These are phyloP conservation scores for Nomada ferruginata DNA, from an alignment of 2,888 invertebrate genomes.

Conservation along the genomic window DNA sequence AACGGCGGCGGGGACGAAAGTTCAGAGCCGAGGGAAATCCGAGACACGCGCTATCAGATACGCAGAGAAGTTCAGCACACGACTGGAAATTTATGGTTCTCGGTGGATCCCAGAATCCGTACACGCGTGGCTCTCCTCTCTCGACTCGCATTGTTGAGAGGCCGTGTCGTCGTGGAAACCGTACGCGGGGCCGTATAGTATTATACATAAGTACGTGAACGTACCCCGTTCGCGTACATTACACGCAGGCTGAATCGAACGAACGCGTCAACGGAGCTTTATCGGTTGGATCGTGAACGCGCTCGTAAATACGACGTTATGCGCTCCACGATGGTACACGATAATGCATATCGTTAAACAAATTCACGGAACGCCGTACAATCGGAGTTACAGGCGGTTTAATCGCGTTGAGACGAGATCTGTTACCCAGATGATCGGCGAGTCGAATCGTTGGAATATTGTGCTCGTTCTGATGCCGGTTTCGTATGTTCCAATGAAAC, in stretches of 20 bases:
- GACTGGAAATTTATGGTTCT: conserved; percentile 48
- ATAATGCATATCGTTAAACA: conserved; percentile 56
- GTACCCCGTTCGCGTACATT: conserved; percentile 9
- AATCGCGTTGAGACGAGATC: background rate
- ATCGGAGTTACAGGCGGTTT: conserved; percentile 3
- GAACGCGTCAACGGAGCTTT: conserved; percentile 54
- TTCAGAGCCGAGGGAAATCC: conserved; percentile 64
- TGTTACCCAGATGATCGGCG: background rate
- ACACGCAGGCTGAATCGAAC: conserved; percentile 47
- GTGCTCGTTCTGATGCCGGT: too few species aligned
- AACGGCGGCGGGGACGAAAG: conserved; percentile 44
- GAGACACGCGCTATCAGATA: conserved; percentile 62
- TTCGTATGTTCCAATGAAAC: too few species aligned
- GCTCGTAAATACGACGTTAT: conserved; percentile 49
- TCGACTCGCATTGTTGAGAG: conserved; percentile 26
- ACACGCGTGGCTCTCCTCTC: conserved; percentile 5
- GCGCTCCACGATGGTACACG: conserved; percentile 35
- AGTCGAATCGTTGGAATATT: conserved; percentile 1
- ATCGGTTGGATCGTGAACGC: conserved; percentile 41
- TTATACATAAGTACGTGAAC: conserved; percentile 14
- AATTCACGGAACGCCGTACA: conserved; percentile 49
- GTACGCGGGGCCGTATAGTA: background rate
- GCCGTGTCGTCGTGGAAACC: conserved; percentile 34
- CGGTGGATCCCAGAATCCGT: conserved; percentile 30
- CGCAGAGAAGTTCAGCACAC: conserved; percentile 53